Base-by-base conservation (phyloP, 2,888 invertebrate genomes). In the Eledone cirrhosa region DNA sequence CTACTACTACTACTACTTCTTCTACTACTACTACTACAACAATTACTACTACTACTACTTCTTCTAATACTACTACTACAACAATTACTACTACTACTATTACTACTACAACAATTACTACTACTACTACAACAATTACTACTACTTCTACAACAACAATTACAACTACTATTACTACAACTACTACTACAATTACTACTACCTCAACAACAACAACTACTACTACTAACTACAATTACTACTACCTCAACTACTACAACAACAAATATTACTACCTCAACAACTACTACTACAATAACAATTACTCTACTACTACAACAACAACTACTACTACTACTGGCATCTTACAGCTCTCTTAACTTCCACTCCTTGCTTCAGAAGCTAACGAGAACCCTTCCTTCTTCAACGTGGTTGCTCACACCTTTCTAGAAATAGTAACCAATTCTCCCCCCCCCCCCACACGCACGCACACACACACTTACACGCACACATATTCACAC, bases 101-200 rank as follows among this genome's bases (percentile, higher is more conserved):
- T 14, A 59, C 24, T 14, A 59, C 24, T 13, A 59, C 24, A n/a
- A 59, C 24, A 59, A 59, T 14, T 13, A 59, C 24, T 13, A 59
- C 24, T 13, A 8, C 24, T 13, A 8, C 24, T 59, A 59, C 24
- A n/a, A 59, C 33, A n/a, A 33, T n/a, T 33, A 76, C 47, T 33
- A 76, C 47, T 76, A 76, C 47, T 13, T 33, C 13, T 33, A 47
- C 47, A 13, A 76, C 47, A 13, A 13, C 47, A 13, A 76, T 47
- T 14, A 76, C 47, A 29, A 41, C 33, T 75, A 41, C n/a, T 75
- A 75, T 33, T 75, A 75, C 75, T 75, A 22, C n/a, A 16, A 75
- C 75, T 75, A 75, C n/a, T 75, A 41, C 75, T 75, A 31, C n/a
- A 16, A 75, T 33, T 75, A 75, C 33, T 75, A 75, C 33, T 75